Evolutionary conservation across 2,113 vertebrate genomes (phyloP).

Genomic region (Parus major): DNA sequence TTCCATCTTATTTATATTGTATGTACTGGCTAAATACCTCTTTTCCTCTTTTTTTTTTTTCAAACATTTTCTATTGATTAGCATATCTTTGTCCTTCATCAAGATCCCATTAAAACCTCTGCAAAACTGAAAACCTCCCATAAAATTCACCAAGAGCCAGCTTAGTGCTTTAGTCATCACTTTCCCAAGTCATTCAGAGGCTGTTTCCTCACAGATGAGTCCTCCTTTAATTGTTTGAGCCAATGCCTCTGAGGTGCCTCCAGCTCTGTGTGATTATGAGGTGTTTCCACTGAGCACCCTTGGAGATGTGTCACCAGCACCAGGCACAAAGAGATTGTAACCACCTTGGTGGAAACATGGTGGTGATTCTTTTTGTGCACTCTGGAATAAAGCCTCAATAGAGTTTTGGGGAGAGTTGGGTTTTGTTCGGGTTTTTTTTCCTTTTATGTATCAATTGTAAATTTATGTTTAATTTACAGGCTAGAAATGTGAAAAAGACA

Average conservation of each 20-base stretch:
- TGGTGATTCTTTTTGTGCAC: not conserved
- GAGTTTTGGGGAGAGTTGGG: rapidly evolving
- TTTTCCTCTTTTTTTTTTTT: not conserved
- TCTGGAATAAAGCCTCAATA: not conserved
- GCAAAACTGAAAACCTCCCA: not conserved
- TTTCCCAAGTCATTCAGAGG: not conserved
- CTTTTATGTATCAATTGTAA: not conserved
- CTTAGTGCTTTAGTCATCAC: not conserved
- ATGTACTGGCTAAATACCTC: not conserved
- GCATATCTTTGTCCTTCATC: not conserved
- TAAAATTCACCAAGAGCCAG: not conserved
- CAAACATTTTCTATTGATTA: not conserved
- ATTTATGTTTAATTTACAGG: not conserved
- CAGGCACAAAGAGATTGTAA: not conserved
- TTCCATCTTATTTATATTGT: not conserved
- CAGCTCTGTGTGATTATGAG: not conserved
- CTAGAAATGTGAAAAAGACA: not conserved
- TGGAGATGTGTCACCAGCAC: not conserved
- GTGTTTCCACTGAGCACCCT: not conserved
- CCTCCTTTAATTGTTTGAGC: not conserved
- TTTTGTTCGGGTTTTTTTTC: not conserved
- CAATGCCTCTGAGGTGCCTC: not conserved
- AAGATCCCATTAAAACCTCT: not conserved
- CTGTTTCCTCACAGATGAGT: not conserved
- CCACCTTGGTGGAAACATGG: not conserved